Base-by-base conservation (phyloP, 2,797 vertebrate species). In the Neosilurus mollespiculum region DNA sequence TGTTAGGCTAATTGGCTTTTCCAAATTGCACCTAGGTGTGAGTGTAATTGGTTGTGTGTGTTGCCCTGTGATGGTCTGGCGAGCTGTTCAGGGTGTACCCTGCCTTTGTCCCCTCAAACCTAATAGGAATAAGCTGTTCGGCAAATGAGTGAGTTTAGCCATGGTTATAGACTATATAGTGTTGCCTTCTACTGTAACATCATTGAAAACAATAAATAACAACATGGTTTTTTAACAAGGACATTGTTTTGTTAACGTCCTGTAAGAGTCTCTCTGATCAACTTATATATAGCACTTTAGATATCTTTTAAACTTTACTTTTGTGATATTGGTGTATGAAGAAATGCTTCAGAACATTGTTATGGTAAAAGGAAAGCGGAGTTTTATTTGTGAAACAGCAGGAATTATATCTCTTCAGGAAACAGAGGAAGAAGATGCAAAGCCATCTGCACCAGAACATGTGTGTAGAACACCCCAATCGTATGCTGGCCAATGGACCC, bases 371-470 rank as follows among this genome's bases (percentile, higher is more conserved):
- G 20, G 6, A 20, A 22, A 1, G 58, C 10, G 78, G 49, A 77
- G 61, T 15, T 49, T 67, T 56, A 26, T 59, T 22, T 77, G 54
- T 78, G 70, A 86, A 81, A 86, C 80, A 81, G 34, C 15, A 59
- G 15, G n/a, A 54, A 61, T 71, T n/a, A 82, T 86, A n/a, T 79
- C 18, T 71, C 15, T 89, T 78, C 91, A 98, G 97, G 93, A 98
- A 98, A 89, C 96, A 97, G 90, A 95, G 97, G 86, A 97, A 97
- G 91, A 97, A 97, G 90, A 96, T 98, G 96, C 96, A 99, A 81
- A 96, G 93, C 87, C 97, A 98, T 88, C 92, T 98, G 72, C 94
- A 96, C 88, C 97, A 98, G 92, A 98, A 95, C 85, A 97, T 96
- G 96, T 98, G 96, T 88, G 94, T 95, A 77, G 96, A 97, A 87